These are phyloP conservation scores for Choristoneura rosaceana DNA, from an alignment of 2,888 invertebrate species.

Conservation along the genomic window DNA sequence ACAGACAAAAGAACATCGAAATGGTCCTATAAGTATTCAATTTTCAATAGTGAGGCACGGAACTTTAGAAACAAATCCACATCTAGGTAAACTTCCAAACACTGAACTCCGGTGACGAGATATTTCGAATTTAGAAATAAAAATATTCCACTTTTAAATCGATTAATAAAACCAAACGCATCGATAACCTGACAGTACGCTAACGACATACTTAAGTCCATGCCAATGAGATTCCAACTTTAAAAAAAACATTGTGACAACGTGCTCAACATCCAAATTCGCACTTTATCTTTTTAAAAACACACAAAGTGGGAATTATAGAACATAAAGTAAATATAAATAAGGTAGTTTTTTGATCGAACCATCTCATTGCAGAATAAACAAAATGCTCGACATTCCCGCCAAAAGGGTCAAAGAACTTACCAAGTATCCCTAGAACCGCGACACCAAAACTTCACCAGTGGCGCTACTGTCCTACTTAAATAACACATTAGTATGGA, in stretches of 20 bases:
- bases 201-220: neutral
- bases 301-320: neutral
- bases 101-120: neutral
- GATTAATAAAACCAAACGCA: neutral
- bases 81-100: no score
- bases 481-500: neutral
- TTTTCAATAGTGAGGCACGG: no score
- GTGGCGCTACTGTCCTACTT: slow-evolving; percentile 10
- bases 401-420: slow-evolving; percentile 49
- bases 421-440: slow-evolving; percentile 17
- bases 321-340: neutral
- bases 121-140: neutral
- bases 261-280: neutral
- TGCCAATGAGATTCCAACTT: neutral
- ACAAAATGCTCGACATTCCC: slow-evolving; percentile 47
- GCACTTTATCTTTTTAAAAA: neutral
- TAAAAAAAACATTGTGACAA: neutral
- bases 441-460: neutral
- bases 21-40: no score
- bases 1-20: no score
- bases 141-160: neutral
- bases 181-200: slow-evolving; percentile 3
- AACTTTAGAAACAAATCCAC: no score
- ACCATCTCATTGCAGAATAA: slow-evolving; percentile 22
- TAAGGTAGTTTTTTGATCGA: slow-evolving; percentile 1